Percentiles rank a stretch among this genome's conserved stretches.
These are phyloP conservation scores for Gonioctena quinquepunctata DNA, from an alignment of 1,140 invertebrate genomes.

Conservation along the genomic window DNA sequence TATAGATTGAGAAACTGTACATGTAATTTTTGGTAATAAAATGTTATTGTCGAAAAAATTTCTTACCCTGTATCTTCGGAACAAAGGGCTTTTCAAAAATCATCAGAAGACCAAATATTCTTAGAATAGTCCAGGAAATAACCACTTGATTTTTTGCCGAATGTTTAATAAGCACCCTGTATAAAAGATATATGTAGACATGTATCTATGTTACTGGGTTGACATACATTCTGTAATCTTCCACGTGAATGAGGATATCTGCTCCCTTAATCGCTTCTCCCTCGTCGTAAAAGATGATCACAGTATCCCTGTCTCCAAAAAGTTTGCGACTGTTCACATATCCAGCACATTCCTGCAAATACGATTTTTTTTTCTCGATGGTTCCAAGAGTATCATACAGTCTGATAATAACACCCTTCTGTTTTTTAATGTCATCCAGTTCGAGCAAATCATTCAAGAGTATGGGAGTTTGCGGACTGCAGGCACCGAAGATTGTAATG, in stretches of 20 bases:
- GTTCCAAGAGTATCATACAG: neutral
- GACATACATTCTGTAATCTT: conserved; percentile 23
- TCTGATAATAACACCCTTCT: neutral
- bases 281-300: neutral
- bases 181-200: no score
- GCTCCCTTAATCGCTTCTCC: conserved; percentile 21
- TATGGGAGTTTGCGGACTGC: neutral
- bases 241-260: conserved; percentile 32
- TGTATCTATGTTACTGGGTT: no score
- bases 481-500: neutral
- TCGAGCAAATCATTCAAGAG: conserved; percentile 6
- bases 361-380: neutral
- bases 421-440: neutral
- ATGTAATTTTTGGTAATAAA: no score
- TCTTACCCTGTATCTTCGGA: no score
- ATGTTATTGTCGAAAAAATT: no score
- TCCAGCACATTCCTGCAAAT: neutral
- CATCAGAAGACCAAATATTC: no score
- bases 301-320: neutral
- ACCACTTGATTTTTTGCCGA: no score
- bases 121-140: no score
- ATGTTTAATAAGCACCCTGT: no score
- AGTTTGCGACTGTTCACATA: neutral
- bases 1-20: no score
- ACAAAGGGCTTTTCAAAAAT: no score